Conservation (phyloP, 1,140 invertebrate genomes). For the Tenebrio molitor region DNA sequence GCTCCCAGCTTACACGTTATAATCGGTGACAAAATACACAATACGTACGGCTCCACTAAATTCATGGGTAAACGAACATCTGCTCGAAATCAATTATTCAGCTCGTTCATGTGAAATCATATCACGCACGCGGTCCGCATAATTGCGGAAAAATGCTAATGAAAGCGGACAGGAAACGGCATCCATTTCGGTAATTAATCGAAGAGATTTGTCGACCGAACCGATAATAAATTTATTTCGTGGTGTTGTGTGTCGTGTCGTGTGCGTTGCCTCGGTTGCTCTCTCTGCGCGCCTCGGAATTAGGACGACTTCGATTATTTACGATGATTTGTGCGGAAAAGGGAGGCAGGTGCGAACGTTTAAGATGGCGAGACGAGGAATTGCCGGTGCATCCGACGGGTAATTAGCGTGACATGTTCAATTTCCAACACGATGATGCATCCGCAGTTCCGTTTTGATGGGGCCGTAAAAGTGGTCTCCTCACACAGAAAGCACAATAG, state of each 20-base stretch:
- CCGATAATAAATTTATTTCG: not conserved
- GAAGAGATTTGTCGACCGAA: constrained; percentile 5
- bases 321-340: not conserved
- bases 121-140: constrained; percentile 30
- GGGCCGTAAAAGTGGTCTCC: no score
- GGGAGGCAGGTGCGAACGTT: not conserved
- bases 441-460: no score
- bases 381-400: not conserved
- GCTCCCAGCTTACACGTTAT: constrained; percentile 29
- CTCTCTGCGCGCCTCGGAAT: not conserved
- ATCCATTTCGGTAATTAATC: constrained; percentile 28
- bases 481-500: no score
- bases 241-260: not conserved
- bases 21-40: constrained; percentile 40
- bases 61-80: constrained; percentile 43
- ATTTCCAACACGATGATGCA: no score
- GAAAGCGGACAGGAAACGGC: constrained; percentile 13
- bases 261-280: not conserved
- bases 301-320: not conserved
- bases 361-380: not conserved
- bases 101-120: constrained; percentile 32
- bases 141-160: constrained; percentile 38
- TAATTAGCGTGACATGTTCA: not conserved
- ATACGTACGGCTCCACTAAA: constrained; percentile 36
- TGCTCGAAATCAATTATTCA: constrained; percentile 44